phyloP scores from a whole-genome alignment of 2,888 invertebrate species.

The Lasioglossum malachurum region DNA sequence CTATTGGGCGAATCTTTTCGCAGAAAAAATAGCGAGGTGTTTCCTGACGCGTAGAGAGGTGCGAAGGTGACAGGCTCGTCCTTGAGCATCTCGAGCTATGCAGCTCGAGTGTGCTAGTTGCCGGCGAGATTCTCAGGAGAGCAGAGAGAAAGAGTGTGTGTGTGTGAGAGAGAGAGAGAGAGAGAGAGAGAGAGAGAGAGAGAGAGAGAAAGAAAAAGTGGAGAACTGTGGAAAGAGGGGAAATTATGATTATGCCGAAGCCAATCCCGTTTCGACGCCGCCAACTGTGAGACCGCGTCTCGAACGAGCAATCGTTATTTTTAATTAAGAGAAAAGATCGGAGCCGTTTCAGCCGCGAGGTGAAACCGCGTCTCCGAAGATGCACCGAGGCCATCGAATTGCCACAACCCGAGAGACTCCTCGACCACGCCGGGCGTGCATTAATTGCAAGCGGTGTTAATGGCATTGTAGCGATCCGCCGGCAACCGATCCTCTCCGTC shows the following conservation, averaged over 20 bases:
- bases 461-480: slow-evolving; percentile 57
- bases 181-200: background rate
- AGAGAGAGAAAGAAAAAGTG: background rate
- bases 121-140: slow-evolving; percentile 50
- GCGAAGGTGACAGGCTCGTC: slow-evolving; percentile 63
- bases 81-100: slow-evolving; percentile 58
- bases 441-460: slow-evolving; percentile 66
- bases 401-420: slow-evolving; percentile 35
- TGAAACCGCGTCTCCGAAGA: slow-evolving; percentile 51
- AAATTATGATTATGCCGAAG: slow-evolving; percentile 72
- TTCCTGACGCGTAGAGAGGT: background rate
- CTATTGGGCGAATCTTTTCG: background rate
- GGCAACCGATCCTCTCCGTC: slow-evolving; percentile 56
- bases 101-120: slow-evolving; percentile 47
- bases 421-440: slow-evolving; percentile 26
- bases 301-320: slow-evolving; percentile 76
- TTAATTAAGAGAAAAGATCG: slow-evolving; percentile 77
- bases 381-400: slow-evolving; percentile 54
- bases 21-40: background rate
- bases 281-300: slow-evolving; percentile 54
- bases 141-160: slow-evolving; percentile 22
- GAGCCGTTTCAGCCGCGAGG: slow-evolving; percentile 46
- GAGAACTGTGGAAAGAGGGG: slow-evolving; percentile 46
- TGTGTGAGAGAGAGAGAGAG: background rate
- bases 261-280: slow-evolving; percentile 64